A percentile compares a stretch with the other conserved stretches of the same genome.
These are phyloP conservation scores for Agelas oroides DNA, from an alignment of 37 sponge, comb jelly and placozoan genomes.

Conservation along the genomic window DNA sequence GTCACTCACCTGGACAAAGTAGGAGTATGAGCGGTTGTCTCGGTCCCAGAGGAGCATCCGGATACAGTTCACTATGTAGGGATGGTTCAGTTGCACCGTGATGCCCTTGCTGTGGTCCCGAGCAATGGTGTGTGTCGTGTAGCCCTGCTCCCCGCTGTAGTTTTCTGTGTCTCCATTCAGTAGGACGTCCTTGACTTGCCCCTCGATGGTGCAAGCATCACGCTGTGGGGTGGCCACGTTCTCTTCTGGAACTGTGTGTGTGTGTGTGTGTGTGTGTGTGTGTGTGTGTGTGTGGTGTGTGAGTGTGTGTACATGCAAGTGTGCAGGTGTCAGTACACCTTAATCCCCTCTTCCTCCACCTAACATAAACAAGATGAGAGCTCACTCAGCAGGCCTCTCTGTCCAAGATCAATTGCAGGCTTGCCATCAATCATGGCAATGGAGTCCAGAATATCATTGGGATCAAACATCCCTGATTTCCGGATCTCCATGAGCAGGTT, in stretches of 20 bases:
- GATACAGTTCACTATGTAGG: conserved; percentile 89
- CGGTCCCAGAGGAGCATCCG: conserved; percentile 93
- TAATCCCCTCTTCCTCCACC: no score
- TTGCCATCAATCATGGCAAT: conserved; percentile 28
- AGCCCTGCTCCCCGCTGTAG: conserved; percentile 85
- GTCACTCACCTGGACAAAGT: conserved; percentile 35
- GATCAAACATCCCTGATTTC: conserved; percentile 48
- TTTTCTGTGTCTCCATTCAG: conserved; percentile 88
- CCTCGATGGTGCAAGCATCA: conserved; percentile 69
- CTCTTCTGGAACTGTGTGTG: conserved; percentile 78
- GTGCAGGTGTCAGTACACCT: no score
- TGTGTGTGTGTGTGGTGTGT: no score
- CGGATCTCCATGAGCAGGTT: conserved; percentile 70
- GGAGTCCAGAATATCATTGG: conserved; percentile 82
- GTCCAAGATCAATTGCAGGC: conserved; percentile 23
- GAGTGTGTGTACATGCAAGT: no score
- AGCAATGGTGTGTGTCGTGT: conserved; percentile 79
- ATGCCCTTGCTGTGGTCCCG: conserved; percentile 80
- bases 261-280: neutral
- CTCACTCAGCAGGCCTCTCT: conserved; percentile 82
- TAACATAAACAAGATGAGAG: no score
- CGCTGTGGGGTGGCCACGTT: conserved; percentile 84
- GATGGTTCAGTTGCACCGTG: conserved; percentile 80
- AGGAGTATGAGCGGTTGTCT: conserved; percentile 91
- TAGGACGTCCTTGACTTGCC: conserved; percentile 63